Evolutionary conservation across 1,140 invertebrate species (phyloP).

Genomic region (Neotoxoptera formosana): DNA sequence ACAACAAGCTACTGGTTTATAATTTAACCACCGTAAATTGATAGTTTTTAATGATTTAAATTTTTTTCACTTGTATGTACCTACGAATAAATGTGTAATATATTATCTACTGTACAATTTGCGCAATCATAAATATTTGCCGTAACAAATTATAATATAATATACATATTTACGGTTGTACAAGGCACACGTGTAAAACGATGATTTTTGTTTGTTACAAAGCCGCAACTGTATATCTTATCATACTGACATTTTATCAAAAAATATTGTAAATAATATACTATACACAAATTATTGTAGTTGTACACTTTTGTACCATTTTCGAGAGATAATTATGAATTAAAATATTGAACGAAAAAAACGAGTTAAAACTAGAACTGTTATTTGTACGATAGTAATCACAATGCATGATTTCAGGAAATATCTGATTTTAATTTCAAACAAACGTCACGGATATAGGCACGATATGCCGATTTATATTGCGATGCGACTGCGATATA

Average conservation of each 20-base stretch:
- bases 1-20: neutral
- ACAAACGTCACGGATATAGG: neutral
- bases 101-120: neutral
- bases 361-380: neutral
- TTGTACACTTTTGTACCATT: neutral
- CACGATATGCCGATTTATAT: neutral
- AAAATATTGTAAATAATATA: neutral
- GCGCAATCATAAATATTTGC: neutral
- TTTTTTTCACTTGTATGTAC: neutral
- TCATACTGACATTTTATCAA: neutral
- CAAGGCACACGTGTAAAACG: neutral
- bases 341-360: neutral
- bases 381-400: neutral
- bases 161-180: neutral
- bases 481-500: neutral
- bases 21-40: neutral
- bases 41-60: neutral
- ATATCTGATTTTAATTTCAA: neutral
- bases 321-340: neutral
- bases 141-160: neutral
- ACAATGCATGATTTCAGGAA: neutral
- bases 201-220: neutral
- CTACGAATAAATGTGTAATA: neutral
- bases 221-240: neutral
- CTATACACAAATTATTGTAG: neutral